Conservation (phyloP, 2,797 vertebrate genomes). For the Gadopsis marmoratus region DNA sequence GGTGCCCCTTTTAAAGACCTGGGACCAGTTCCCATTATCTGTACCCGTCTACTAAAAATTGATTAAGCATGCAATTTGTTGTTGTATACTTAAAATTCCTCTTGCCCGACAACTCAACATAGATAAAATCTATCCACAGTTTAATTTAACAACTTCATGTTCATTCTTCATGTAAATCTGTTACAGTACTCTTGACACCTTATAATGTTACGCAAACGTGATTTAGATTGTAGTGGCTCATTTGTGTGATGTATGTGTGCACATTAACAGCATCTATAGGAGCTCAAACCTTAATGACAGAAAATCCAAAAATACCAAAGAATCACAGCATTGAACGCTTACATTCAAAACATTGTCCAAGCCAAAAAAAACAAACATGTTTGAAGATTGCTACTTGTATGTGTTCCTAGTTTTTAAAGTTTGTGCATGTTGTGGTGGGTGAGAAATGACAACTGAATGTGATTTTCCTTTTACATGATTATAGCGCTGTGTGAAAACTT, state of each 20-base stretch:
- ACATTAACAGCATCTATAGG: not conserved
- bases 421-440: conserved; percentile 4
- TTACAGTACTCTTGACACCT: not conserved
- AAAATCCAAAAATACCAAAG: not conserved
- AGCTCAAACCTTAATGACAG: conserved; percentile 6
- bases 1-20: conserved; percentile 47
- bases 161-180: conserved; percentile 11
- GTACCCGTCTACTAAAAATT: conserved; percentile 40
- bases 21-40: conserved; percentile 42
- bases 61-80: conserved; percentile 38
- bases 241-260: not conserved
- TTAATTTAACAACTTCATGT: conserved; percentile 19
- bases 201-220: not conserved
- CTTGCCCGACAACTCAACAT: conserved; percentile 17
- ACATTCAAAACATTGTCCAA: not conserved
- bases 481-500: conserved; percentile 3
- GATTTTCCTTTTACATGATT: conserved; percentile 8
- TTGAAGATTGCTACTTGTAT: not conserved
- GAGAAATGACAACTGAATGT: conserved; percentile 3
- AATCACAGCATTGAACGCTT: not conserved
- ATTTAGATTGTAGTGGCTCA: not conserved
- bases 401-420: not conserved
- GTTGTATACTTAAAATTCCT: conserved; percentile 36
- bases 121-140: conserved; percentile 13
- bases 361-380: not conserved